Percentiles rank a stretch among this genome's conserved stretches.
These are phyloP conservation scores for Sabatieria punctata DNA, from an alignment of 2,888 invertebrate species.

Conservation along the genomic window DNA sequence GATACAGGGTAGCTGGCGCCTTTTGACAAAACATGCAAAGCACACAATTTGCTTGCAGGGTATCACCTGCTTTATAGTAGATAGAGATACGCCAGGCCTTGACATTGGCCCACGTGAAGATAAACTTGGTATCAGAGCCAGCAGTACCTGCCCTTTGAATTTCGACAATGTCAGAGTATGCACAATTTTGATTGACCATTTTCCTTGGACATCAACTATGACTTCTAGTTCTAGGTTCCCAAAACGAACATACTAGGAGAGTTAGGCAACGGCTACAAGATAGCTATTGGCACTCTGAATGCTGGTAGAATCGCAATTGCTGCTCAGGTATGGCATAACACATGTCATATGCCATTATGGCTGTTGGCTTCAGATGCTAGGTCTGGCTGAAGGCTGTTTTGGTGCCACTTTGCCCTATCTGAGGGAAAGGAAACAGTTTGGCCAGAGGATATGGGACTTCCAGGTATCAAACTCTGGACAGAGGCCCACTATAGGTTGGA, in stretches of 20 bases:
- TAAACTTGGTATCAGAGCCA: constrained; percentile 51
- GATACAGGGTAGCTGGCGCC: too few relatives aligned
- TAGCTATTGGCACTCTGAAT: constrained; percentile 77
- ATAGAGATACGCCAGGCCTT: constrained; percentile 66
- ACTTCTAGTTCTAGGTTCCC: constrained; percentile 48
- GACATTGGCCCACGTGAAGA: constrained; percentile 75
- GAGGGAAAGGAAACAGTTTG: constrained; percentile 82
- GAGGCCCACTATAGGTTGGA: too few relatives aligned
- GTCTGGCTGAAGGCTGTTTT: constrained; percentile 74
- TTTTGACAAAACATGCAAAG: too few relatives aligned
- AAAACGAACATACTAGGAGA: constrained; percentile 63
- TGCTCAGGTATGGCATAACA: constrained; percentile 36
- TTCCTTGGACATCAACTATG: too few relatives aligned
- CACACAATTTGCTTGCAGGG: too few relatives aligned
- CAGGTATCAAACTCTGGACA: too few relatives aligned
- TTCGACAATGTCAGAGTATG: constrained; percentile 72
- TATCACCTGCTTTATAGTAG: constrained; percentile 86
- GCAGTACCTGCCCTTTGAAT: constrained; percentile 79
- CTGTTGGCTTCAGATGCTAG: constrained; percentile 67
- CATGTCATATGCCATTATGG: too few relatives aligned
- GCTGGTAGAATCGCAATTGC: constrained; percentile 50
- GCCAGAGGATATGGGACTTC: constrained; percentile 66
- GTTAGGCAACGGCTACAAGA: constrained; percentile 81
- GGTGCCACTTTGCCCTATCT: constrained; percentile 89
- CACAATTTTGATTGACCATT: too few relatives aligned